Evolutionary conservation across 2,113 vertebrate genomes (phyloP).

Genomic region (Arvicanthis niloticus): DNA sequence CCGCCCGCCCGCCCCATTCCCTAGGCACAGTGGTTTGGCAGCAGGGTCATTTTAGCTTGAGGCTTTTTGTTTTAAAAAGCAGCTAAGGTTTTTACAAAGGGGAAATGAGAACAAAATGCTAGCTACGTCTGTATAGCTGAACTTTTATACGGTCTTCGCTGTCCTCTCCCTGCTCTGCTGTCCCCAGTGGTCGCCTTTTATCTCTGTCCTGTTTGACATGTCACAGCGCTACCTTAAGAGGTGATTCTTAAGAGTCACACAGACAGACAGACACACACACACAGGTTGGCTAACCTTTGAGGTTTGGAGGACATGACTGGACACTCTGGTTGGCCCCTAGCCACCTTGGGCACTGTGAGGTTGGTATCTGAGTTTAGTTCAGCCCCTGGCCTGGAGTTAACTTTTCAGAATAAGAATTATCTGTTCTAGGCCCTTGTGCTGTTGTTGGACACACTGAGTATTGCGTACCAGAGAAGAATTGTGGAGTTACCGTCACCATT

Average conservation of each 20-base stretch:
- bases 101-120: slow-evolving; percentile 69
- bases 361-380: slow-evolving; percentile 36
- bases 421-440: slow-evolving; percentile 56
- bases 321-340: not conserved
- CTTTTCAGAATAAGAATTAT: slow-evolving; percentile 48
- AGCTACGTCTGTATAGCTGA: slow-evolving; percentile 83
- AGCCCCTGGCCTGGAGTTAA: slow-evolving; percentile 42
- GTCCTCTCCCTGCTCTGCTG: not conserved
- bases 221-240: slow-evolving; percentile 75
- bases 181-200: slow-evolving; percentile 59
- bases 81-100: slow-evolving; percentile 85
- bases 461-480: slow-evolving; percentile 39
- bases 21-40: slow-evolving; percentile 70
- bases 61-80: slow-evolving; percentile 86
- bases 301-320: not conserved
- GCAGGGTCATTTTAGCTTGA: slow-evolving; percentile 74
- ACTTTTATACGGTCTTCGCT: slow-evolving; percentile 81
- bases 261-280: not conserved
- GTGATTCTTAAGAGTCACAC: slow-evolving; percentile 29
- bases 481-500: not conserved
- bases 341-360: slow-evolving; percentile 35
- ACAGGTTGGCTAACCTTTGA: slow-evolving; percentile 23
- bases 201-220: slow-evolving; percentile 64
- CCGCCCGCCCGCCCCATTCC: not conserved
- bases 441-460: slow-evolving; percentile 35